Conservation (phyloP, 2,888 invertebrate genomes). For the Dromius quadrimaculatus region DNA sequence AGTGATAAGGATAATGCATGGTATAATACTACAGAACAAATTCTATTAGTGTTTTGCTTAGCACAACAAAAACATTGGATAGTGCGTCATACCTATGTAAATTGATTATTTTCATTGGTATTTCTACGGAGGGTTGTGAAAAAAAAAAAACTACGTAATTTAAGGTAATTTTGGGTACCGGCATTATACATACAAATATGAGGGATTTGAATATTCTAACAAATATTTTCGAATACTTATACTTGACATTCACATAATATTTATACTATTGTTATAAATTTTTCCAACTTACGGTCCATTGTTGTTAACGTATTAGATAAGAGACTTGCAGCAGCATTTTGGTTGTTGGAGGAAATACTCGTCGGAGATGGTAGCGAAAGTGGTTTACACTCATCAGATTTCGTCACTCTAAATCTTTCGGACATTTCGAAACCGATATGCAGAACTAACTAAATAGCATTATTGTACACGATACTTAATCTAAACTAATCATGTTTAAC, state of each 20-base stretch:
- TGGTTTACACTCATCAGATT: slow-evolving; percentile 36
- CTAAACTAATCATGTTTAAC: slow-evolving; percentile 27
- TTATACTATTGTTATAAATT: too few relatives aligned
- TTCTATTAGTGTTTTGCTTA: not conserved
- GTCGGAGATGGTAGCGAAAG: slow-evolving; percentile 23
- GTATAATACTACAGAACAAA: not conserved
- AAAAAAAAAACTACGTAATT: too few relatives aligned
- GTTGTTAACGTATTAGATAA: slow-evolving; percentile 30
- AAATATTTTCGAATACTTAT: not conserved
- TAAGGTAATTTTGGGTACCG: slow-evolving; percentile 5
- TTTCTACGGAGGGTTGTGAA: too few relatives aligned
- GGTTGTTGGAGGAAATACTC: slow-evolving; percentile 31
- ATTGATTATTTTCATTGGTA: too few relatives aligned
- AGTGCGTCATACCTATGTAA: slow-evolving; percentile 11
- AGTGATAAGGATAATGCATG: not conserved
- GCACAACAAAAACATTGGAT: slow-evolving; percentile 1
- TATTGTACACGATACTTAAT: slow-evolving; percentile 33
- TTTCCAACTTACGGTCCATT: slow-evolving; percentile 28
- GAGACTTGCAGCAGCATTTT: slow-evolving; percentile 34
- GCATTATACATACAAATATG: too few relatives aligned
- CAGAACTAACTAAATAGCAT: slow-evolving; percentile 24
- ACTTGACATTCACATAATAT: slow-evolving; percentile 18
- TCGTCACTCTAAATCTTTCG: slow-evolving; percentile 42
- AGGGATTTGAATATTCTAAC: not conserved
- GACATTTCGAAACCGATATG: slow-evolving; percentile 27